Base-by-base conservation (phyloP, 2,888 invertebrate genomes). In the Latheticus oryzae region DNA sequence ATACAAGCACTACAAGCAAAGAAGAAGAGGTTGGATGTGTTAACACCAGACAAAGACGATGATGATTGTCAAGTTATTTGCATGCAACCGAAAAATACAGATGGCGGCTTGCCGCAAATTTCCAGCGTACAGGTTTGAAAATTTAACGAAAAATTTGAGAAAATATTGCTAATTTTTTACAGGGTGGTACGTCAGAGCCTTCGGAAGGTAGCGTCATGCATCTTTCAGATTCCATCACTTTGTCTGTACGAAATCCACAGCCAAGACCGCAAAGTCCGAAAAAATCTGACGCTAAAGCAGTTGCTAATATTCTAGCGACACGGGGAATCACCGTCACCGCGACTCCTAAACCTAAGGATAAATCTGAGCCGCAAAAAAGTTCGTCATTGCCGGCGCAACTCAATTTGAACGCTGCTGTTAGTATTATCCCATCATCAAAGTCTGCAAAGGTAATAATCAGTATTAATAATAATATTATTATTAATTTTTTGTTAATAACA, bases 271-370 rank as follows among this genome's bases (percentile, higher is more conserved):
- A 69, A 5, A 71, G 70, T 45, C 72, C 79, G 1, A 85, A 86
- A 38, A 86, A 86, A 68, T 85, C 85, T 24, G 88, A 90, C 73
- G 88, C 89, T 0, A 88, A 85, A 69, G 87, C 88, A 0, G 90
- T 91, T 69, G 90, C 91, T 0, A 88, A 87, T 72, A 87, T 91
- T 54, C 76, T 91, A 55, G 90, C 90, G 1, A 87, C 88, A 3
- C 80, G 91, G 59, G 91, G 91, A 1, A 91, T 91, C 50, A 90
- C 90, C 21, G 86, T 91, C 0, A 90, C 90, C 33, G 87, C 88
- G 33, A 83, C 85, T 15, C 85, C 79, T 5, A 82, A 82, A 69
- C 66, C 79, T 5, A 76, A 76, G 62, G 73, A 75, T 33, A 69
- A 72, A 40, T 35, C 45, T 1, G 66, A 66, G 38, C 43, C 64